These are phyloP conservation scores for Galleria mellonella DNA, from an alignment of 1,140 invertebrate genomes.

Conservation along the genomic window DNA sequence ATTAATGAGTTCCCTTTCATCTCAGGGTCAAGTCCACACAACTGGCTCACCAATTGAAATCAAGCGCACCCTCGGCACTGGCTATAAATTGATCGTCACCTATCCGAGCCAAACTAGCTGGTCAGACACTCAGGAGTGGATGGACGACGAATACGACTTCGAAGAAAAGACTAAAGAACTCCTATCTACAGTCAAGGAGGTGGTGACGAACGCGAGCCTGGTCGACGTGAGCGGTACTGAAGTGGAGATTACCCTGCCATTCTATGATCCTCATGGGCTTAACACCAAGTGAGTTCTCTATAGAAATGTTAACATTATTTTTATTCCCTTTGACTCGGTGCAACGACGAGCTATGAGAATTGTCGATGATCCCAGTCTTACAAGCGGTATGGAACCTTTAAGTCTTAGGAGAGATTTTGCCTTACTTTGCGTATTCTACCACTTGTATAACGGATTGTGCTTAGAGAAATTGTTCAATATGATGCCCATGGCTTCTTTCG, in stretches of 20 bases:
- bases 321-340: too few species aligned
- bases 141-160: constrained; percentile 19
- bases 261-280: constrained; percentile 66
- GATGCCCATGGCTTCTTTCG: too few species aligned
- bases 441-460: too few species aligned
- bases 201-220: constrained; percentile 65
- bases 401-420: too few species aligned
- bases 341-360: too few species aligned
- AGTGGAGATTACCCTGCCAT: constrained; percentile 71
- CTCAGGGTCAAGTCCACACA: constrained; percentile 76
- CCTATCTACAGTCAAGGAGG: constrained; percentile 50
- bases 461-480: too few species aligned
- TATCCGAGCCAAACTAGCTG: constrained; percentile 33
- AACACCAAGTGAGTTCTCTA: constrained; percentile 73
- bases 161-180: constrained; percentile 60
- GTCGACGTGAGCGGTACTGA: constrained; percentile 55
- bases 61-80: constrained; percentile 84
- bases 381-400: too few species aligned
- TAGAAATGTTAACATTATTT: too few species aligned
- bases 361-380: too few species aligned
- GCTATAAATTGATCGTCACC: constrained; percentile 81
- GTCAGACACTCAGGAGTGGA: constrained; percentile 12
- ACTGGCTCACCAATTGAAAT: constrained; percentile 81
- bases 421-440: too few species aligned
- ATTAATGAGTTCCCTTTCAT: too few species aligned